These are phyloP conservation scores for Macquaria australasica DNA, from an alignment of 2,113 vertebrate species.

Conservation along the genomic window DNA sequence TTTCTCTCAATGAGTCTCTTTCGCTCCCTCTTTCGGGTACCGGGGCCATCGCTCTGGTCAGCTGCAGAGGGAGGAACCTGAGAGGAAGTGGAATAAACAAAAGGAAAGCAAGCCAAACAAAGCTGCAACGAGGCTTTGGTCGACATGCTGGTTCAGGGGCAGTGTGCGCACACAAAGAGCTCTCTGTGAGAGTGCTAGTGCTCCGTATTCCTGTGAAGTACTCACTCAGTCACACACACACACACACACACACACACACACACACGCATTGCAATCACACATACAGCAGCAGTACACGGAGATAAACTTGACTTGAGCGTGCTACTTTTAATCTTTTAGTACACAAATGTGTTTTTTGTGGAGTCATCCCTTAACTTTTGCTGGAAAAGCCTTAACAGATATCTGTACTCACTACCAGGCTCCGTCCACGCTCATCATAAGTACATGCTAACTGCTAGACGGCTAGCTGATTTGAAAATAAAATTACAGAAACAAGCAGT, in stretches of 20 bases:
- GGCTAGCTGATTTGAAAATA: neutral
- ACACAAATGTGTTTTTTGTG: neutral
- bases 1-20: conserved; percentile 24
- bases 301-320: neutral
- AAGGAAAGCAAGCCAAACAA: conserved; percentile 70
- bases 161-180: conserved; percentile 74
- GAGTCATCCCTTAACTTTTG: neutral
- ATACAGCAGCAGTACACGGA: neutral
- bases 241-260: conserved; percentile 37
- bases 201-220: conserved; percentile 81
- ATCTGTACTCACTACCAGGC: neutral
- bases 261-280: conserved; percentile 34
- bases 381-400: neutral
- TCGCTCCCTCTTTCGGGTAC: conserved; percentile 17
- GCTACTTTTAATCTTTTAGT: neutral
- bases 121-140: conserved; percentile 66
- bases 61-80: conserved; percentile 71
- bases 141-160: conserved; percentile 68
- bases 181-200: conserved; percentile 72
- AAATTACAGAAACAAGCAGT: neutral
- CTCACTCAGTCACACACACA: conserved; percentile 46
- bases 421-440: neutral
- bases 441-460: neutral
- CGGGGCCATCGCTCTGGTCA: conserved; percentile 55
- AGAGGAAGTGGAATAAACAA: conserved; percentile 77